phyloP scores from a whole-genome alignment of 64 coral and sea anemone genomes.

The Trachythela sp. region DNA sequence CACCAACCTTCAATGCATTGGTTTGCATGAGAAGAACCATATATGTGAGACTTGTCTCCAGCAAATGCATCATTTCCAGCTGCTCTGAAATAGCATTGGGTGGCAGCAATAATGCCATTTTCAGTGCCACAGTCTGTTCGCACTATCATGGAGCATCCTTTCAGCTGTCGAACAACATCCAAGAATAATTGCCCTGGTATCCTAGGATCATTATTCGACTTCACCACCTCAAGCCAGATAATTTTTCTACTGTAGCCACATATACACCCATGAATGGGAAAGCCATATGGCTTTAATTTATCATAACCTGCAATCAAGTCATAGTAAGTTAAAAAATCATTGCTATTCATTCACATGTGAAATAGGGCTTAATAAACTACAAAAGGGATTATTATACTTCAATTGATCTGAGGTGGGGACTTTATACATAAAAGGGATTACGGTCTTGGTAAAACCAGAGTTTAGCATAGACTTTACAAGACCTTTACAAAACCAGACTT shows the following conservation, averaged over 20 bases:
- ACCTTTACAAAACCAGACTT: no score
- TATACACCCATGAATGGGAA: no score
- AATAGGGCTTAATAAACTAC: background rate
- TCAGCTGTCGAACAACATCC: background rate
- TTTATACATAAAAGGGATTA: no score
- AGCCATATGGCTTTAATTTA: no score
- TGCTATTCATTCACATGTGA: no score
- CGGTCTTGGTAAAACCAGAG: no score
- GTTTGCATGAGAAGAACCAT: background rate
- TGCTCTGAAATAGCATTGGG: background rate
- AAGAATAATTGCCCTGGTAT: no score
- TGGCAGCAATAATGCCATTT: background rate
- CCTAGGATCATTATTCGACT: background rate
- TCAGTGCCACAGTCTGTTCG: constrained; percentile 6
- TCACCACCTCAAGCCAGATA: background rate
- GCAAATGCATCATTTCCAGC: background rate
- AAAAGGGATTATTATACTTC: background rate
- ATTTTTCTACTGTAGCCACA: background rate
- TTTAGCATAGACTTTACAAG: no score
- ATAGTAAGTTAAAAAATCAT: no score
- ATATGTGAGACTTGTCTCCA: background rate
- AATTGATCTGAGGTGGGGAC: background rate
- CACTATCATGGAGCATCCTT: background rate
- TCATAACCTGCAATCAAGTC: no score
- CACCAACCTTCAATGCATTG: no score